These are phyloP conservation scores for Hemitrygon akajei DNA, from an alignment of 2,797 vertebrate genomes.

Conservation along the genomic window DNA sequence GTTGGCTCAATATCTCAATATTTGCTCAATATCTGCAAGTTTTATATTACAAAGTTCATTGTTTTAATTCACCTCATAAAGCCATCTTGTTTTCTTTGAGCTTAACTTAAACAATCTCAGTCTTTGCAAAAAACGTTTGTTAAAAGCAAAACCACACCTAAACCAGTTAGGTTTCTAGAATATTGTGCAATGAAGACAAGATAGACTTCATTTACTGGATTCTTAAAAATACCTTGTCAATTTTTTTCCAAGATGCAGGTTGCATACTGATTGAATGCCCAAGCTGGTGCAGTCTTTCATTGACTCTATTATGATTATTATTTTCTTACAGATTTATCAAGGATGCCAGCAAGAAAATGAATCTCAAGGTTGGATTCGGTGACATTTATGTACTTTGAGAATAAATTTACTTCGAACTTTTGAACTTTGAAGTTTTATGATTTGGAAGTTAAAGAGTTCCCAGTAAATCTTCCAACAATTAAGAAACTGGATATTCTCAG, in stretches of 20 bases:
- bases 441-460: not conserved
- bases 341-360: too few species aligned
- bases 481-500: not conserved
- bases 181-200: not conserved
- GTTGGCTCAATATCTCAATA: too few species aligned
- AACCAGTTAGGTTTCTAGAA: not conserved
- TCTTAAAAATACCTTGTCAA: not conserved
- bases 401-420: too few species aligned
- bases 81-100: not conserved
- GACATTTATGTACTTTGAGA: too few species aligned
- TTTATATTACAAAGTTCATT: not conserved
- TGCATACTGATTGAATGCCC: too few species aligned
- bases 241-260: not conserved
- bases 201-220: not conserved
- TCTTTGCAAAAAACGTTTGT: not conserved
- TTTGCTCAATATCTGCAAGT: not conserved
- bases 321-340: too few species aligned
- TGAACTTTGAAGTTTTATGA: too few species aligned
- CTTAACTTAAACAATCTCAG: not conserved
- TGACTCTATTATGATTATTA: too few species aligned
- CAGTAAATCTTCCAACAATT: not conserved
- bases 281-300: too few species aligned
- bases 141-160: constrained; percentile 5
- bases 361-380: too few species aligned
- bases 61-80: not conserved